These are phyloP conservation scores for Lutraria lutraria DNA, from an alignment of 2,888 invertebrate species.

Conservation along the genomic window DNA sequence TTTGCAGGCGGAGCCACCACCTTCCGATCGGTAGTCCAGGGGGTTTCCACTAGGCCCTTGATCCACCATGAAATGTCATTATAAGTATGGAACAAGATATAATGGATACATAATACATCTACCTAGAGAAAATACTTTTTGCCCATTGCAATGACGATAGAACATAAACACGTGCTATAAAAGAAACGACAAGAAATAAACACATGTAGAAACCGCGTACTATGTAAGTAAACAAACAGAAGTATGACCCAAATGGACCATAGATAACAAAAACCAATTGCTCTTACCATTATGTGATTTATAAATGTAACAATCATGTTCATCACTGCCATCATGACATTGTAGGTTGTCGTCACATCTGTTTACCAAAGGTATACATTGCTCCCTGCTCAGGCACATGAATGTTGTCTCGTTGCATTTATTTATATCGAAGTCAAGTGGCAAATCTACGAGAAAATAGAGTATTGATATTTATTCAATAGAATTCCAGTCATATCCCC, in stretches of 20 bases:
- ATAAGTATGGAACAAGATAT: too few species aligned
- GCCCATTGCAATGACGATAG: too few species aligned
- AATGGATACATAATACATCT: too few species aligned
- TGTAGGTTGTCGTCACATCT: conserved; percentile 77
- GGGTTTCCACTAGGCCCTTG: too few species aligned
- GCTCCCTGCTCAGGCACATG: conserved; percentile 74
- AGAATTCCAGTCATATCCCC: too few species aligned
- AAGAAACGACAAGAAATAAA: neutral
- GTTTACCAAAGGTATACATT: conserved; percentile 71
- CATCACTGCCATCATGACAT: conserved; percentile 81
- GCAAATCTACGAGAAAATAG: conserved; percentile 61
- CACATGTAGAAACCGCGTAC: neutral
- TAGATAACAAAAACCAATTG: neutral
- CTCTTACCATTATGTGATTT: conserved; percentile 53
- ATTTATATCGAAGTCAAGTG: conserved; percentile 68
- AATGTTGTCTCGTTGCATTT: conserved; percentile 72
- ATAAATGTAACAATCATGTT: conserved; percentile 69
- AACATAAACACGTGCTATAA: neutral
- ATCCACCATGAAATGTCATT: too few species aligned
- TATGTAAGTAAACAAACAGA: neutral
- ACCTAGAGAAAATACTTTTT: too few species aligned
- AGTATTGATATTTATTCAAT: neutral
- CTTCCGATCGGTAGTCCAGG: too few species aligned
- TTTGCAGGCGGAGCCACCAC: too few species aligned
- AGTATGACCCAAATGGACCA: too few species aligned